Evolutionary conservation across 2,797 vertebrate species (phyloP).

Genomic region (Erethizon dorsatum): DNA sequence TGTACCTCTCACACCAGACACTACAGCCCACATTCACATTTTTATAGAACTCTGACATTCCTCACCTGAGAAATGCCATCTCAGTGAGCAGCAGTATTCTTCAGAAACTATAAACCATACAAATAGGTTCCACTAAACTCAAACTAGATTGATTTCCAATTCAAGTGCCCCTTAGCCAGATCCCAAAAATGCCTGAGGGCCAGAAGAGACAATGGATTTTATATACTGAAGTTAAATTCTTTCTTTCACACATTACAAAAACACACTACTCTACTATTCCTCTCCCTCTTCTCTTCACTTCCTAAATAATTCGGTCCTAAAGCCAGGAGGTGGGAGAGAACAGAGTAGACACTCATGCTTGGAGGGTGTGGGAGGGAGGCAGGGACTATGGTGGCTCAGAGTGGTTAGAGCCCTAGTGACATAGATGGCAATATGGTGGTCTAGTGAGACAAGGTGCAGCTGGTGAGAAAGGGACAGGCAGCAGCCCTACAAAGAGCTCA

Average conservation of each 20-base stretch:
- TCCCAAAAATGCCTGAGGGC: background rate
- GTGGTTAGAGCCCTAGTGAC: background rate
- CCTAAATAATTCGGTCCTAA: slow-evolving; percentile 4
- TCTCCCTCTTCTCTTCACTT: background rate
- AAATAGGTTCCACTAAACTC: slow-evolving; percentile 3
- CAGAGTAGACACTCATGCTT: background rate
- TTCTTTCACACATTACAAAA: slow-evolving; percentile 34
- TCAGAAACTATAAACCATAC: background rate
- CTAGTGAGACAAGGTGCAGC: background rate
- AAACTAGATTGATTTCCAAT: slow-evolving; percentile 40
- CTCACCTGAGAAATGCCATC: background rate
- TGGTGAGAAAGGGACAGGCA: background rate
- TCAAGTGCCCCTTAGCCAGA: background rate
- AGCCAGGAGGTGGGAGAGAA: background rate
- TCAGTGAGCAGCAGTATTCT: background rate
- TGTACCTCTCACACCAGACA: too few relatives aligned
- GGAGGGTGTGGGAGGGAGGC: fast-evolving
- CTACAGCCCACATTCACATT: too few relatives aligned
- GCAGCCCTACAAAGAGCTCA: background rate
- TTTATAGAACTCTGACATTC: background rate
- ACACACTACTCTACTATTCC: background rate
- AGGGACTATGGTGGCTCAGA: background rate
- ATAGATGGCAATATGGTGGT: fast-evolving
- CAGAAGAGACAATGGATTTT: background rate
- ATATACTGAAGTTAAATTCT: background rate